These are phyloP conservation scores for Gallinago stenura DNA, from an alignment of 2,797 vertebrate species.

Conservation along the genomic window DNA sequence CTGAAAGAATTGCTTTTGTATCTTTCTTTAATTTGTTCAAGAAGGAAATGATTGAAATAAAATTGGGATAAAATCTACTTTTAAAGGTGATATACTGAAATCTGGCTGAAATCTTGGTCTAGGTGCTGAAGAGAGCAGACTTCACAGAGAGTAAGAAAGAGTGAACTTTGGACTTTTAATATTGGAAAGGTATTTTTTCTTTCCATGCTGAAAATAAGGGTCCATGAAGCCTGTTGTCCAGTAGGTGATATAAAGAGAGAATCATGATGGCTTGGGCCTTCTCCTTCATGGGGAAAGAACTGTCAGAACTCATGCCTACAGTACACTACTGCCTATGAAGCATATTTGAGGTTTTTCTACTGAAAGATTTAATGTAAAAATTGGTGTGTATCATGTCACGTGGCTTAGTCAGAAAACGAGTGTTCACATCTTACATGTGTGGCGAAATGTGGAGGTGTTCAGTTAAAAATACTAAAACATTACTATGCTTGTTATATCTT, in stretches of 20 bases:
- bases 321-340: background rate
- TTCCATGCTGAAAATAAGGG: background rate
- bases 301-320: fast-evolving
- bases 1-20: fast-evolving
- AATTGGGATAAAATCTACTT: background rate
- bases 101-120: background rate
- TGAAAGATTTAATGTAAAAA: background rate
- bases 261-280: background rate
- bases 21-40: background rate
- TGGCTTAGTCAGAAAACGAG: background rate
- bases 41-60: background rate
- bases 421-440: background rate
- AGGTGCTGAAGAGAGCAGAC: background rate
- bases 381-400: fast-evolving
- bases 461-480: background rate
- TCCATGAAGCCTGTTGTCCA: background rate
- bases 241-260: too few species aligned
- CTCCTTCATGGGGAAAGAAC: background rate
- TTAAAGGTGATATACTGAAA: background rate
- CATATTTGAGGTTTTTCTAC: background rate
- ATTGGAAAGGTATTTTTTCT: background rate
- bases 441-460: background rate
- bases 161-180: background rate
- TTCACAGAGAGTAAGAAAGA: background rate
- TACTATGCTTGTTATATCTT: background rate